Base-by-base conservation (phyloP, 2,888 invertebrate genomes). In the Eilema depressum region DNA sequence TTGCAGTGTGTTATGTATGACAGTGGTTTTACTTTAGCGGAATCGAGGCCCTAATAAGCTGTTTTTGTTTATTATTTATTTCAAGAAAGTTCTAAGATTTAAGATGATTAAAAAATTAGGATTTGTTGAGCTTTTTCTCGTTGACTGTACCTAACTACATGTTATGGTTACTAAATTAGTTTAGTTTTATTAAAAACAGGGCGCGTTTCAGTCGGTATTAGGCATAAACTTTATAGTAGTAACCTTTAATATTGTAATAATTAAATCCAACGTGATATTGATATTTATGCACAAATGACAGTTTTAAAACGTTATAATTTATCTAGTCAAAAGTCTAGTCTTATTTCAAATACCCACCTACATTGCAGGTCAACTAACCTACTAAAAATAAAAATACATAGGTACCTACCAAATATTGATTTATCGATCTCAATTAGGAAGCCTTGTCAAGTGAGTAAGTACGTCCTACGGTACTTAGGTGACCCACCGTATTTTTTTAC, bases 281-380 rank as follows among this genome's bases (percentile, higher is more conserved):
- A 7, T n/a, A 47, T 25, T 26, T 59, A 23, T 59, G 17, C 11
- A 59, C 0, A 25, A 23, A 59, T 3, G 8, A 59, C 14, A 25
- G 5, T 23, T 59, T 25, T 25, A 23, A 25, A 59, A 25, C 7
- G 7, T 59, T 14, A 17, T 17, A 59, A 59, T 8, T 17, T 28
- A 59, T 28, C 26, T 59, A 59, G 59, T 59, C 59, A 28, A 59
- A 59, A 26, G 2, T 59, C 59, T 59, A 59, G 59, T 26, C 59
- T 59, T 33, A 68, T 10, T n/a, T n/a, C 8, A 17, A 20, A 20
- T 20, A 20, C 20, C 47, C 20, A 41, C 17, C 12, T 33, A 37
- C 12, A 37, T 37, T 5, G 20, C 20, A 47, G 17, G 20, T 47
- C 5, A 47, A 47, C 7, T 47, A 47, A 47, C 1, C 17, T 41